These are phyloP conservation scores for Nymphalis c-album DNA, from an alignment of 2,888 invertebrate genomes.

Conservation along the genomic window DNA sequence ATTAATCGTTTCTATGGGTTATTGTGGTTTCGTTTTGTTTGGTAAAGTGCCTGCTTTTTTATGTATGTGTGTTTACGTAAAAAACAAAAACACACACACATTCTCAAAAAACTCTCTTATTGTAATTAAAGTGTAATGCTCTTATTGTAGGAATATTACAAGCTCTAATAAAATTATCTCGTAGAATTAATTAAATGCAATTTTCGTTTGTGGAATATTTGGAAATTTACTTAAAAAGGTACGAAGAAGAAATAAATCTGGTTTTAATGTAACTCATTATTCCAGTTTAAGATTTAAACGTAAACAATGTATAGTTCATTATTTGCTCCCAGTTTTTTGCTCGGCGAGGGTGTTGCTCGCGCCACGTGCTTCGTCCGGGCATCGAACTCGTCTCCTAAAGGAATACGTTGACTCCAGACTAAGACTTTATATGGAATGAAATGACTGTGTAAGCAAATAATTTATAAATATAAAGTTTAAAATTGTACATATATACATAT, in stretches of 20 bases:
- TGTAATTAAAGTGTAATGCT: too few relatives aligned
- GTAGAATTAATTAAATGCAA: too few relatives aligned
- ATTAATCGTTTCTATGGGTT: neutral
- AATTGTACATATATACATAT: neutral
- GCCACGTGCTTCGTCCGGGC: conserved; percentile 66
- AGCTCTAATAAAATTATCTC: too few relatives aligned
- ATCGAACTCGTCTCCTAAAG: conserved; percentile 69
- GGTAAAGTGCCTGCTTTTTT: too few relatives aligned
- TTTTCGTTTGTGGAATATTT: too few relatives aligned
- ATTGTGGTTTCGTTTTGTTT: neutral
- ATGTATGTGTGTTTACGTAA: too few relatives aligned
- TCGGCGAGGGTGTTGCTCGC: conserved; percentile 63
- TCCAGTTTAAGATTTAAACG: conserved; percentile 19
- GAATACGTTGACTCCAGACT: conserved; percentile 51
- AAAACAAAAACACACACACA: neutral
- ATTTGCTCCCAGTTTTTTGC: conserved; percentile 64
- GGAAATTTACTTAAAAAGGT: neutral
- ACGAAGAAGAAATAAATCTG: neutral
- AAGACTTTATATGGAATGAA: conserved; percentile 20
- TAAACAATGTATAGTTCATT: conserved; percentile 34
- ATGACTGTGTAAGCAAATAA: conserved; percentile 10
- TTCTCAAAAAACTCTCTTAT: neutral
- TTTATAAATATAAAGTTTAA: conserved; percentile 4
- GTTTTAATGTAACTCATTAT: neutral
- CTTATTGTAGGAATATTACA: too few relatives aligned